Evolutionary conservation across 37 sponge, comb jelly and placozoan species (phyloP), one percentile per base, ranked within the genome.

Genomic region (Haliclona indistincta): DNA sequence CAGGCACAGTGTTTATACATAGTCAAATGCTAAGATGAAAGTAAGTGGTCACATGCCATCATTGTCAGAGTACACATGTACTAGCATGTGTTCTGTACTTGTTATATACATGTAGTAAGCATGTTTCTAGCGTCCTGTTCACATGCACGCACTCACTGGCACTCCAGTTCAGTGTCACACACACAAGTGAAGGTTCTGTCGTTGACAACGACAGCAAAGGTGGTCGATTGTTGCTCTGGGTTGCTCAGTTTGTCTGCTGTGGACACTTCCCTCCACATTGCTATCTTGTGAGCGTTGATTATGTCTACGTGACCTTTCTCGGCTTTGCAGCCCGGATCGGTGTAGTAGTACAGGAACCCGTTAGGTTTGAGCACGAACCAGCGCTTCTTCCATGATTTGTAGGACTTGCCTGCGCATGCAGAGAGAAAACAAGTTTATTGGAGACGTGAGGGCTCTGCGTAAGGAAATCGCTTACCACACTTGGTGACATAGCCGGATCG

Each of bases 271-370:
- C 60, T 20, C 63, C 54, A 71, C 47, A 44, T 26, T 15, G 56
- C 67, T 15, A 74, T 35, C 35, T 25, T 84, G 4, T 34, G 5
- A 23, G 84, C 78, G 29, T 86, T 62, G 30, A 86, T 42, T 4
- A 79, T 40, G 43, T 86, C 80, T 28, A 80, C 79, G 41, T 65
- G 77, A 22, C 80, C 87, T 41, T 86, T 86, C 65, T 86, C 87
- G 13, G 36, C 4, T 49, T 67, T 79, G 54, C 73, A 61, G 20
- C 42, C 22, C 33, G 61, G 0, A 17, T 71, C 37, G 22, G 63
- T 52, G 37, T 85, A 85, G 49, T 85, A 85, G 60, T 84, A 84
- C 37, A 85, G 72, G 67, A 67, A 85, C 35, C 85, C 85, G 47
- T 85, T 85, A 29, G 66, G 38, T 47, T 78, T 85, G 6, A 85